Base-by-base conservation (phyloP, 2,888 invertebrate genomes). In the Neuroscelio doddi region DNA sequence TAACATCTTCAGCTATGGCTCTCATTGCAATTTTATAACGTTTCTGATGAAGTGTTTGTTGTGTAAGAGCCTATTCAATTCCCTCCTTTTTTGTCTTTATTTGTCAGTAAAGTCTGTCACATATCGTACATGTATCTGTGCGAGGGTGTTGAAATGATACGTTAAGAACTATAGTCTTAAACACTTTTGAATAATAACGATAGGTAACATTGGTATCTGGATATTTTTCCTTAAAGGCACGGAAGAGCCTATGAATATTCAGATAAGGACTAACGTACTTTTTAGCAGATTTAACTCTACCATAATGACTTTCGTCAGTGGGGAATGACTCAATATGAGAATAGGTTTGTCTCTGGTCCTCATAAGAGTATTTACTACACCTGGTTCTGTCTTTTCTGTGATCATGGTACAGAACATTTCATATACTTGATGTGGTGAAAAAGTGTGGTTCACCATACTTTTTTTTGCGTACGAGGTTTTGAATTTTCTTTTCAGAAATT, bases 61-160 rank as follows among this genome's bases (percentile, higher is more conserved):
- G 15, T 4, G 12, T 10, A 5, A 3, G 12, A 14, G 4, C 3
- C 12, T 10, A 2, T 36, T 14, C 3, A 1, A 36, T 10, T n/a
- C 21, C 2, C 17, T 17, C 2, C 10, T 5, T 4, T 17, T 21
- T 39, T n/a, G 21, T 16, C 17, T 39, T 21, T 16, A 17, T 17
- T 16, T 21, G n/a, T 3, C 14, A 39, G 10, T n/a, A 7, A 4
- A 36, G n/a, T n/a, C n/a, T n/a, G n/a, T 47, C 36, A n/a, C 47
- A 47, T 12, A 15, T 34, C 16, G 24, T 34, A 36, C 47, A 47
- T 10, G 47, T 47, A 12, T 47, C 47, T 4, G 26, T 26, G 10
- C 47, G 16, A 26, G 36, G 36, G 3, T 8, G 1, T 21, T 30
- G 17, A n/a, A 47, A 47, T 1, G 47, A 45, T 1, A 45, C 1